Evolutionary conservation across 1,140 invertebrate species (phyloP).

Genomic region (Zaprionus gabonicus): DNA sequence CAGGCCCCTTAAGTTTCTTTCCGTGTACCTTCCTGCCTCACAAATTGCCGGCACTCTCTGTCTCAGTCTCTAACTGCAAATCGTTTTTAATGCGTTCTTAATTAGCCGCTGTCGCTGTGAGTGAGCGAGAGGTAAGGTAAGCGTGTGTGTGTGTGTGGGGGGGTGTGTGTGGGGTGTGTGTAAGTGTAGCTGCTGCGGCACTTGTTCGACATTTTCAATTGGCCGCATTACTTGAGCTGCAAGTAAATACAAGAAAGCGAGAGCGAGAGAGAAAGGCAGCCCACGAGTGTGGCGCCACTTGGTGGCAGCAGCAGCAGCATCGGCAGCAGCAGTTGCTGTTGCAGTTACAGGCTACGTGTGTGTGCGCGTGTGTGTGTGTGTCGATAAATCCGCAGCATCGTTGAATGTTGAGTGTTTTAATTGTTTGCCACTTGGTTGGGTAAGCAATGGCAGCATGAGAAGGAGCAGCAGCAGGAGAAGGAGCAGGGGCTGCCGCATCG

Average conservation of each 20-base stretch:
- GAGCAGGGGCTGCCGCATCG: not conserved
- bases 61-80: conserved; percentile 41
- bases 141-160: conserved; percentile 27
- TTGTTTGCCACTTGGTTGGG: conserved; percentile 64
- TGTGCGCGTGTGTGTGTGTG: conserved; percentile 9
- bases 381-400: conserved; percentile 43
- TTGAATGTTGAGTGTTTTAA: conserved; percentile 61
- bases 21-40: conserved; percentile 6
- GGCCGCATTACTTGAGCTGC: conserved; percentile 75
- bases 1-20: no score
- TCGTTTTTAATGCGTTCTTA: conserved; percentile 75
- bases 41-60: conserved; percentile 34
- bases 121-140: conserved; percentile 26
- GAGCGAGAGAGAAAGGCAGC: not conserved
- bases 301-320: conserved; percentile 22
- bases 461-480: not conserved
- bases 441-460: not conserved
- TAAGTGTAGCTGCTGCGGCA: conserved; percentile 35
- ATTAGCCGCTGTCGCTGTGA: conserved; percentile 56
- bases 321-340: conserved; percentile 22
- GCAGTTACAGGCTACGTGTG: conserved; percentile 23
- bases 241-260: conserved; percentile 20
- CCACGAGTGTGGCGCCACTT: conserved; percentile 43
- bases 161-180: conserved; percentile 18
- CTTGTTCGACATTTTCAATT: conserved; percentile 80